A percentile compares a stretch with the other conserved stretches of the same genome.
Conservation (phyloP, 30 jellyfish, hydroid and myxozoan species). For the Chrysaora quinquecirrha region DNA sequence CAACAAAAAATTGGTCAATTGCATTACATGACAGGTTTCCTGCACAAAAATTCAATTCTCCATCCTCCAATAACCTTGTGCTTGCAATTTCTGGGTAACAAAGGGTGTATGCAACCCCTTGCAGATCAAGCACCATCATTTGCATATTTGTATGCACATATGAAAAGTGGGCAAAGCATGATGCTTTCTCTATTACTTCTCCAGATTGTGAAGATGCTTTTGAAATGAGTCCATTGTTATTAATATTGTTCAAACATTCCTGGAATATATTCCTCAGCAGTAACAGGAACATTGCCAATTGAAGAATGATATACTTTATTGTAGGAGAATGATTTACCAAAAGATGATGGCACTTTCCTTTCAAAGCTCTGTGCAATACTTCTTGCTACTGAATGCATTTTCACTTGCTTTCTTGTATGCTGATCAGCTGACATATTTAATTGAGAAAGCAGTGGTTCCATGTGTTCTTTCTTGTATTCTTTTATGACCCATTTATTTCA, state of each 20-base stretch:
- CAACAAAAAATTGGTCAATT: not conserved
- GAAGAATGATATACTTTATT: not conserved
- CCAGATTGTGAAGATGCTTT: not conserved
- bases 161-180: conserved; percentile 17
- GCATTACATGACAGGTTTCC: conserved; percentile 24
- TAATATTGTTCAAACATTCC: conserved; percentile 2
- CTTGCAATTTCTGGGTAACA: not conserved
- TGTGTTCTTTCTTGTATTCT: not conserved
- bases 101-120: conserved; percentile 16
- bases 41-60: conserved; percentile 21
- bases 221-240: conserved; percentile 14
- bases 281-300: conserved; percentile 9
- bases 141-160: conserved; percentile 16
- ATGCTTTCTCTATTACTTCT: conserved; percentile 8
- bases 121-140: conserved; percentile 20
- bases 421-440: not conserved
- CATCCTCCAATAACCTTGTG: conserved; percentile 10
- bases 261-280: conserved; percentile 7
- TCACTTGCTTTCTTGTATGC: not conserved
- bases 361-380: not conserved
- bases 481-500: not conserved
- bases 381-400: not conserved
- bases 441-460: conserved; percentile 1
- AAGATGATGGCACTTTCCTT: not conserved
- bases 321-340: not conserved